Conservation (phyloP, 2,113 vertebrate genomes). For the Xyliphius kryptos region DNA sequence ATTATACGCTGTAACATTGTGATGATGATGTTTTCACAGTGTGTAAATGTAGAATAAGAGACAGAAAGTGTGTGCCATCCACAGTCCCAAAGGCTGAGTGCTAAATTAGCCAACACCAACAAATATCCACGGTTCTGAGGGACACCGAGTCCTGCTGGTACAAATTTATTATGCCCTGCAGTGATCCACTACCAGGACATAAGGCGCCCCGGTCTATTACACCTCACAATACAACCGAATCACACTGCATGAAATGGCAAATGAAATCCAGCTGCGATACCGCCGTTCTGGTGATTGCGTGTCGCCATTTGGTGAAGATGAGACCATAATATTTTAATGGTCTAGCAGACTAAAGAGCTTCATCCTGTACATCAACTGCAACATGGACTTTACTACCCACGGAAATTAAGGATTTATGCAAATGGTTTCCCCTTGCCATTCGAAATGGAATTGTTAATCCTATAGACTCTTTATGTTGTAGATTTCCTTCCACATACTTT, state of each 20-base stretch:
- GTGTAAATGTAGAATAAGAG: conserved; percentile 43
- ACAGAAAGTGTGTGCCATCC: conserved; percentile 26
- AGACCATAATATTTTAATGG: conserved; percentile 48
- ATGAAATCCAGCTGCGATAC: conserved; percentile 38
- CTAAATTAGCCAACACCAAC: conserved; percentile 51
- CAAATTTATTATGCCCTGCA: conserved; percentile 11
- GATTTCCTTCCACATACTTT: too few species aligned
- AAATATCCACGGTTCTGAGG: conserved; percentile 47
- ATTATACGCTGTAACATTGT: conserved; percentile 32
- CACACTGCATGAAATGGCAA: conserved; percentile 1
- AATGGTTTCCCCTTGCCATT: conserved; percentile 17
- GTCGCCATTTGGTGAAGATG: conserved; percentile 42
- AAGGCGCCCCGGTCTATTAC: conserved; percentile 2
- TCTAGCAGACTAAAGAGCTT: conserved; percentile 31
- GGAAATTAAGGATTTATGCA: conserved; percentile 22
- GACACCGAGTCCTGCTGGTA: conserved; percentile 23
- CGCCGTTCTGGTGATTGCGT: conserved; percentile 39
- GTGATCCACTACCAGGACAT: conserved; percentile 3
- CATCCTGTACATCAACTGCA: conserved; percentile 1
- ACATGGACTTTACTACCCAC: not conserved
- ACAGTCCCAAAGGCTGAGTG: conserved; percentile 29
- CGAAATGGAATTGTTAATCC: too few species aligned
- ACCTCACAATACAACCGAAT: conserved; percentile 6
- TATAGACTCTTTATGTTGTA: too few species aligned
- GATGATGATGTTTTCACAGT: conserved; percentile 41